phyloP scores from a whole-genome alignment of 2,797 vertebrate genomes.

The Apodemus agrarius region DNA sequence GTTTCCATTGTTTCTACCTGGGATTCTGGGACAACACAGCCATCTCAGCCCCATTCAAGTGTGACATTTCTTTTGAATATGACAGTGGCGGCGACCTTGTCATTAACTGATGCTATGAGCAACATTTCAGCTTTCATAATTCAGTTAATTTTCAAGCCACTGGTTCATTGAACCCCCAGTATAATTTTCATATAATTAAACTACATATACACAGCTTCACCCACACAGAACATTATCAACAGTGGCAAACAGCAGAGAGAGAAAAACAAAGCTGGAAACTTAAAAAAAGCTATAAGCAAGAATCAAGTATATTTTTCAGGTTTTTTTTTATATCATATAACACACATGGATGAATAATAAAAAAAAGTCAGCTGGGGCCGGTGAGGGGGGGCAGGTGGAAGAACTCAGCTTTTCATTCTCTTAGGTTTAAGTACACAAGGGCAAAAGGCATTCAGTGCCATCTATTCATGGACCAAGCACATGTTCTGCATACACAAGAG shows the following conservation, averaged over 20 bases:
- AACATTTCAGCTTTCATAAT: conserved; percentile 88
- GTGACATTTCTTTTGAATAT: conserved; percentile 91
- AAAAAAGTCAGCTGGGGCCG: neutral
- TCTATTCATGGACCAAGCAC: neutral
- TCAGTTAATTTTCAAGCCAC: conserved; percentile 90
- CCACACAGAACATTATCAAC: conserved; percentile 33
- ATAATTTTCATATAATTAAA: conserved; percentile 86
- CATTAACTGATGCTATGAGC: conserved; percentile 89
- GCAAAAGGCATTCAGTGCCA: neutral
- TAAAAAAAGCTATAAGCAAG: conserved; percentile 37
- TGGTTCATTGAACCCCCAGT: conserved; percentile 83
- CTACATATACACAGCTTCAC: neutral
- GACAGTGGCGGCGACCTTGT: conserved; percentile 90
- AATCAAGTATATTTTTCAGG: neutral
- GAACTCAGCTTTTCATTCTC: neutral
- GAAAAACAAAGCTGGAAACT: conserved; percentile 48
- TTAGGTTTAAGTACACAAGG: neutral
- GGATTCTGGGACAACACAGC: conserved; percentile 87
- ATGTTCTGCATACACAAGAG: neutral
- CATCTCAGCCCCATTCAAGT: conserved; percentile 90
- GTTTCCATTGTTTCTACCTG: conserved; percentile 89
- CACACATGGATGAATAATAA: neutral
- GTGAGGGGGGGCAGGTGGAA: neutral
- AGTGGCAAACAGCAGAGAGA: conserved; percentile 56
- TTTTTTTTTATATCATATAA: conserved; percentile 2